Percentiles rank a stretch among this genome's conserved stretches.
phyloP scores from a whole-genome alignment of 2,888 invertebrate genomes.

The Ichneumoninae sp. region DNA sequence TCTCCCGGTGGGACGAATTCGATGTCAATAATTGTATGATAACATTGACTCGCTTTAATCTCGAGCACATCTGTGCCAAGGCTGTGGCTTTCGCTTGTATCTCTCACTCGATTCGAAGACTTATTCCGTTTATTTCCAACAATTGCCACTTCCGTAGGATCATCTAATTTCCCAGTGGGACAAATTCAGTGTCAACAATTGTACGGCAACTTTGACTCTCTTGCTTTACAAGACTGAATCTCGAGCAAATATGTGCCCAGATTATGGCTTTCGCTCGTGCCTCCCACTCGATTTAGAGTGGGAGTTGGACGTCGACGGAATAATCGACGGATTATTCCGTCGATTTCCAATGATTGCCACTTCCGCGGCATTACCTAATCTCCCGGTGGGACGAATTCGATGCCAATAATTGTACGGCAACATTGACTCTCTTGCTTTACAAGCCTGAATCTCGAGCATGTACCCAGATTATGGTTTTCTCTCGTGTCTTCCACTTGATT shows the following conservation, averaged over 20 bases:
- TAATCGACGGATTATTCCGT: not conserved
- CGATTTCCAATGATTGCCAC: constrained; percentile 22
- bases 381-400: not conserved
- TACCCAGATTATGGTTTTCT: not conserved
- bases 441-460: not conserved
- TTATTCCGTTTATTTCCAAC: not conserved
- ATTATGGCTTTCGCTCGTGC: not conserved
- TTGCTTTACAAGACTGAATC: not conserved
- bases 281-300: not conserved
- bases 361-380: not conserved
- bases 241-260: too few relatives aligned
- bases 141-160: constrained; percentile 9
- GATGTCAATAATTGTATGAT: not conserved
- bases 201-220: not conserved
- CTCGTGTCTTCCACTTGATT: constrained; percentile 1
- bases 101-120: not conserved
- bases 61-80: not conserved
- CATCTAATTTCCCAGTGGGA: not conserved
- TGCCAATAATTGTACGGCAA: not conserved
- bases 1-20: not conserved
- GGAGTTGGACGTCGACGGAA: too few relatives aligned
- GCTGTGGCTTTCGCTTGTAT: not conserved
- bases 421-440: not conserved
- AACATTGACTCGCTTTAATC: not conserved
- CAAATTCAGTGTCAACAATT: not conserved